Evolutionary conservation across 2,888 invertebrate species (phyloP), one percentile per base, ranked within the genome.

Genomic region (Nymphalis urticae): DNA sequence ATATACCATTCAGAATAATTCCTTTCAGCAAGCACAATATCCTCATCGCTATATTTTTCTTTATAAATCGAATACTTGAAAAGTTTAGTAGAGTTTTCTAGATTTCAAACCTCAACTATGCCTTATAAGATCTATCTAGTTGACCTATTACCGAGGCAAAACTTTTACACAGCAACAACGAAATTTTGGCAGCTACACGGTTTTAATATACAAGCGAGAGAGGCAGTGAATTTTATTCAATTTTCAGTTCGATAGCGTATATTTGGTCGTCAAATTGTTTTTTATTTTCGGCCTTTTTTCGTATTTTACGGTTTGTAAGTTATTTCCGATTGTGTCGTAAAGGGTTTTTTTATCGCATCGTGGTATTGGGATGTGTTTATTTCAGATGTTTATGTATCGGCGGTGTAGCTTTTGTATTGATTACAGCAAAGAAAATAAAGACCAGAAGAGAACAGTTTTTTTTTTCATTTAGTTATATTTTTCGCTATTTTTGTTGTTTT

Each of bases 241-340:
- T 53, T 53, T 53, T 53, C 53, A 53, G 53, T 53, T 16, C 53
- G 53, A 53, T 53, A 53, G 53, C 53, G 53, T 24, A 53, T 53
- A 53, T 53, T 53, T 53, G 53, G 53, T 53, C 53, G 53, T 53
- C 53, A 53, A 53, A 53, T 53, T 53, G 53, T 53, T 53, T 53
- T 53, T 53, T 53, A 16, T 16, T 53, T 53, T 53, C 16, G 16
- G 16, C 1, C 16, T 6, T 53, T 53, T 53, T 53, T 53, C 16
- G 53, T 53, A 53, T 53, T 53, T 53, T 53, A 53, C 53, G 53
- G 53, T 27, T 53, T 53, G 53, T 53, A 53, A 53, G 53, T 21
- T 53, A 53, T 53, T 53, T 53, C 53, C 53, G 53, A 53, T 53
- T 53, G 53, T 53, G 24, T 53, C 53, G 53, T 53, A 53, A 53